Evolutionary conservation across 2,113 vertebrate genomes (phyloP).

Genomic region (Mustela lutreola): DNA sequence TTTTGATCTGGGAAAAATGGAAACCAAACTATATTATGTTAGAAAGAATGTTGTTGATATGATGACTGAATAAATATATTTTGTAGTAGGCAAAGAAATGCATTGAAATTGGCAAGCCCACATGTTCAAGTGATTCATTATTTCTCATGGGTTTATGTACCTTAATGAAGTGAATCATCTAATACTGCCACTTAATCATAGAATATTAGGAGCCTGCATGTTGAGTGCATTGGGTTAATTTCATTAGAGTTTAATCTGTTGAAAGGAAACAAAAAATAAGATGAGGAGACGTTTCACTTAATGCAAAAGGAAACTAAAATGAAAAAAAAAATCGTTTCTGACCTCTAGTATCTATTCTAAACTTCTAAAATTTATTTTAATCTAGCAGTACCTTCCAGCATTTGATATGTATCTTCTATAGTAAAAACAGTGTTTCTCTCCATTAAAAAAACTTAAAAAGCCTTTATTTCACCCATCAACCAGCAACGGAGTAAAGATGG

Average conservation of each 20-base stretch:
- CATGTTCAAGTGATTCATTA: neutral
- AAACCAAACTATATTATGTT: neutral
- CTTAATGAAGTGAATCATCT: neutral
- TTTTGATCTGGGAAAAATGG: neutral
- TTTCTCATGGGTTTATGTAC: neutral
- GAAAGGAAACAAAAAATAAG: neutral
- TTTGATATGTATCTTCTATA: neutral
- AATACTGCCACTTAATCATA: neutral
- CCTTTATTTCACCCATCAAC: neutral
- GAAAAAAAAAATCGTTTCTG: neutral
- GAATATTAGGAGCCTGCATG: neutral
- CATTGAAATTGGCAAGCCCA: neutral
- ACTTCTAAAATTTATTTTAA: neutral
- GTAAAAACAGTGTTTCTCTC: neutral
- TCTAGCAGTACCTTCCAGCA: neutral
- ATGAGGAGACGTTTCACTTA: neutral
- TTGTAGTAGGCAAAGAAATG: neutral
- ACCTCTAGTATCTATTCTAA: neutral
- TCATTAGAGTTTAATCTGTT: conserved; percentile 1
- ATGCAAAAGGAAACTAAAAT: neutral
- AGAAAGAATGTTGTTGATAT: neutral
- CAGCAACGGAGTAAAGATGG: neutral
- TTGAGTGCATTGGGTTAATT: neutral
- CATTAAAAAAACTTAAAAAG: neutral
- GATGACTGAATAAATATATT: neutral